Percentiles rank a stretch among this genome's conserved stretches.
Conservation (phyloP, 53 echinoderm and acorn worm genomes). For the Arbacia lixula region DNA sequence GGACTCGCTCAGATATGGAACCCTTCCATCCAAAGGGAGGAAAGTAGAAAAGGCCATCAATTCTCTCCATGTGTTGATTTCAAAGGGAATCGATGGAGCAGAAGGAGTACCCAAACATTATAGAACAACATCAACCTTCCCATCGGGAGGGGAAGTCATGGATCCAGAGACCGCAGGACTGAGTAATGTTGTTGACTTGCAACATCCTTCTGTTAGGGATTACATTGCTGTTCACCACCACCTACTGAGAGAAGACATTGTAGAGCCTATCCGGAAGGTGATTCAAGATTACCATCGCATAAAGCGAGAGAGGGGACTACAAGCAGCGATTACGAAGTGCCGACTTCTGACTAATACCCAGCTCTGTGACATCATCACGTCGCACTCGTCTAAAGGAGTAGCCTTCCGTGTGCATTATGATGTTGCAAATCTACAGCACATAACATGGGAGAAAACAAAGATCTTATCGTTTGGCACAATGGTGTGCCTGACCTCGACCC, state of each 20-base stretch:
- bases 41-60: neutral
- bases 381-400: conserved; percentile 44
- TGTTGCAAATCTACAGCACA: conserved; percentile 4
- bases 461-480: conserved; percentile 71
- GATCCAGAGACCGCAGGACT: conserved; percentile 34
- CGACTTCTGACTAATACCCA: conserved; percentile 59
- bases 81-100: neutral
- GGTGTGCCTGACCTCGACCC: conserved; percentile 79
- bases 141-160: conserved; percentile 56
- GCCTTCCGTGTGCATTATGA: conserved; percentile 65
- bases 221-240: conserved; percentile 79
- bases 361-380: conserved; percentile 52
- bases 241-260: conserved; percentile 89
- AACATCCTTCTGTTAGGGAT: conserved; percentile 55
- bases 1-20: neutral
- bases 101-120: conserved; percentile 34
- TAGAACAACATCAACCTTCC: conserved; percentile 58
- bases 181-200: neutral
- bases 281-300: conserved; percentile 66
- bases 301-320: conserved; percentile 20
- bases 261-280: conserved; percentile 78
- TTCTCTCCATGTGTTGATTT: neutral
- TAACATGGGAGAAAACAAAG: conserved; percentile 58
- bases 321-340: conserved; percentile 58
- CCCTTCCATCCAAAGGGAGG: neutral